These are phyloP conservation scores for Sturnus vulgaris DNA, from an alignment of 2,113 vertebrate genomes.

Conservation along the genomic window DNA sequence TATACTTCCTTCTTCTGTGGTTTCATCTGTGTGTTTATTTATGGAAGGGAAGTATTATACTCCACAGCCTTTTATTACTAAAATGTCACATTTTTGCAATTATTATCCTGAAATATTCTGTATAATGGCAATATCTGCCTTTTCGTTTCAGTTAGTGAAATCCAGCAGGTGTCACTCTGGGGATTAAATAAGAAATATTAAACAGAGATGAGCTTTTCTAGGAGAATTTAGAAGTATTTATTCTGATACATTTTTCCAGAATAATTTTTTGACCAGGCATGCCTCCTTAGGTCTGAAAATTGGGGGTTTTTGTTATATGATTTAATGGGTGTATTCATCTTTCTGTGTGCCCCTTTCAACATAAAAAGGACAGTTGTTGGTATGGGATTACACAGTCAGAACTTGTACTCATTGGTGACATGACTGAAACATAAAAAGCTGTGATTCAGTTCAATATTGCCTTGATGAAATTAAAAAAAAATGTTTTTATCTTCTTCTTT, in stretches of 20 bases:
- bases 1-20: not conserved
- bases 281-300: not conserved
- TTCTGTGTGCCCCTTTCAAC: not conserved
- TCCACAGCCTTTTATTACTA: not conserved
- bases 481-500: not conserved
- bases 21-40: not conserved
- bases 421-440: not conserved
- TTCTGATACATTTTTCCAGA: not conserved
- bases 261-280: not conserved
- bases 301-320: not conserved
- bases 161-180: conserved; percentile 69
- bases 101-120: not conserved
- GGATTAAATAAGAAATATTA: conserved; percentile 20
- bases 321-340: not conserved
- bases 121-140: not conserved
- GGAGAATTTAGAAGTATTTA: not conserved
- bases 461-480: not conserved
- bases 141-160: conserved; percentile 9
- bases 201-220: not conserved
- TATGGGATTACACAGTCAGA: not conserved
- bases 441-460: not conserved
- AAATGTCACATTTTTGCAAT: not conserved
- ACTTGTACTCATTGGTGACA: not conserved
- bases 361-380: not conserved
- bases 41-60: not conserved